Conservation (phyloP, 2,113 vertebrate genomes). For the Crotophaga sulcirostris region DNA sequence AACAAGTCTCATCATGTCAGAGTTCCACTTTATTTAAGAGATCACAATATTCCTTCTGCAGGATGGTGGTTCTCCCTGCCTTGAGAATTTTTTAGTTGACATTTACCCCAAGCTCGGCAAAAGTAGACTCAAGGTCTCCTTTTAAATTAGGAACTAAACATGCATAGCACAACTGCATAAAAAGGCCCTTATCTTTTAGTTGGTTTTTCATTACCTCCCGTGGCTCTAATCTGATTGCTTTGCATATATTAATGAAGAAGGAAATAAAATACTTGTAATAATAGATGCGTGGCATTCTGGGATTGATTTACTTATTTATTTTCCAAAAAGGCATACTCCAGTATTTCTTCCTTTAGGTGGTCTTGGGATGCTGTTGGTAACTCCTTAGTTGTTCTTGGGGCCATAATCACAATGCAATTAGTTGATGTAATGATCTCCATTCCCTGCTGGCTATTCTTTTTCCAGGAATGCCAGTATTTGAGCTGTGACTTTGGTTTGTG, state of each 20-base stretch:
- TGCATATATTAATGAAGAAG: slow-evolving; percentile 49
- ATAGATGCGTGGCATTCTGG: not conserved
- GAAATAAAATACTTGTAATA: slow-evolving; percentile 28
- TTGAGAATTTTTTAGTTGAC: slow-evolving; percentile 19
- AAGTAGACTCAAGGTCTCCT: not conserved
- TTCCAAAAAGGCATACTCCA: not conserved
- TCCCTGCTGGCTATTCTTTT: not conserved
- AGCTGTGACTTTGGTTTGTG: not conserved
- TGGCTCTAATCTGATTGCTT: slow-evolving; percentile 46
- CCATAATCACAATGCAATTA: not conserved
- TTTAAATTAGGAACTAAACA: slow-evolving; percentile 5
- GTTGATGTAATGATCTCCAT: not conserved
- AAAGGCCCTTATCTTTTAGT: slow-evolving; percentile 20
- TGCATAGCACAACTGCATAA: not conserved
- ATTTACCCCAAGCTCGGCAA: not conserved
- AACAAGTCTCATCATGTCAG: not conserved
- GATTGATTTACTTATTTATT: not conserved
- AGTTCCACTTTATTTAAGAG: not conserved
- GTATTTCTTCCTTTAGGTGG: not conserved
- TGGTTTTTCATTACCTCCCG: slow-evolving; percentile 46
- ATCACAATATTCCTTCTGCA: not conserved
- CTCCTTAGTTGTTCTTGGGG: not conserved
- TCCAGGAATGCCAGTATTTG: not conserved
- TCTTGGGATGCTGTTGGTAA: not conserved
- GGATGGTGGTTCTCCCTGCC: not conserved